Evolutionary conservation across 2,888 invertebrate genomes (phyloP).

Genomic region (Eupeodes luniger): DNA sequence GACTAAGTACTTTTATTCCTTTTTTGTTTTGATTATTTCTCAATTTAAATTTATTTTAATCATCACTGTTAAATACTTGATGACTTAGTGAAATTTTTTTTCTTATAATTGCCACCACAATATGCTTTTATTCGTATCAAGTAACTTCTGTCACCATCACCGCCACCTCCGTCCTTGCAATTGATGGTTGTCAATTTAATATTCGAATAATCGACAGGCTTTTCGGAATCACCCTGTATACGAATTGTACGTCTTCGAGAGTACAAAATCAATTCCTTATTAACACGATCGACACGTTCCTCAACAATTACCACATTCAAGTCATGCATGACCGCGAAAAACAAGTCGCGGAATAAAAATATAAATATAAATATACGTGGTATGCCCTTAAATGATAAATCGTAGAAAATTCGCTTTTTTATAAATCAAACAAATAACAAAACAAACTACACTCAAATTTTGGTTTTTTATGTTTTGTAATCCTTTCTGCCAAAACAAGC

Average conservation of each 20-base stretch:
- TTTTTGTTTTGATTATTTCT: not conserved
- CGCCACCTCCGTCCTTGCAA: conserved; percentile 42
- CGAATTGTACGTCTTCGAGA: conserved; percentile 69
- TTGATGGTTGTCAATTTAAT: conserved; percentile 66
- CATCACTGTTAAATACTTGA: conserved; percentile 66
- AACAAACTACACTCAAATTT: conserved; percentile 4
- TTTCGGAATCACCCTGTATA: conserved; percentile 46
- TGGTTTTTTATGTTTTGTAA: not conserved
- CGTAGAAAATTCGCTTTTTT: conserved; percentile 26
- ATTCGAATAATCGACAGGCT: conserved; percentile 53
- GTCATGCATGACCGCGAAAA: conserved; percentile 70
- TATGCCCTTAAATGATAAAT: conserved; percentile 26
- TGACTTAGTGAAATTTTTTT: conserved; percentile 49
- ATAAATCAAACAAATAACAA: not conserved
- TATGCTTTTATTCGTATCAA: conserved; percentile 70
- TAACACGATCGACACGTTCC: conserved; percentile 74
- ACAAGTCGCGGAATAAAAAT: conserved; percentile 31
- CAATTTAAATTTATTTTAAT: not conserved
- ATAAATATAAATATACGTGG: not conserved
- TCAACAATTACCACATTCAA: conserved; percentile 70
- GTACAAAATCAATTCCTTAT: conserved; percentile 65
- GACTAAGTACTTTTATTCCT: conserved; percentile 13
- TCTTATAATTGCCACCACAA: conserved; percentile 37
- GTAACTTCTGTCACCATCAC: conserved; percentile 31
- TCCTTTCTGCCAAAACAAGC: conserved; percentile 1